A percentile compares a stretch with the other conserved stretches of the same genome.
Conservation (phyloP, 2,797 vertebrate species). For the Lutjanus argentimaculatus region DNA sequence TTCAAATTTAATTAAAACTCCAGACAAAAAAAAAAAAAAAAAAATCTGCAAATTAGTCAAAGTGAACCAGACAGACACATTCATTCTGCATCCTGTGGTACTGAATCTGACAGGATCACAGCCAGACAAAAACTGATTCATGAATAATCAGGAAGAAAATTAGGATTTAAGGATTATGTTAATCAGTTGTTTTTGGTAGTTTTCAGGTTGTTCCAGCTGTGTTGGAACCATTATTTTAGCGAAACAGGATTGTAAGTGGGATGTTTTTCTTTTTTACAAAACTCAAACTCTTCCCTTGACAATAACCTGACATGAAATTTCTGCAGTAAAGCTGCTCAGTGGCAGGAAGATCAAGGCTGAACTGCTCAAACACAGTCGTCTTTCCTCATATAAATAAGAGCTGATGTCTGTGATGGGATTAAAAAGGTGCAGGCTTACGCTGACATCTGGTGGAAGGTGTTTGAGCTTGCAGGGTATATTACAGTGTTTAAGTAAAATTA, state of each 20-base stretch:
- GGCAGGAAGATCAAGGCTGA: not conserved
- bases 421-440: constrained; percentile 11
- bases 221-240: not conserved
- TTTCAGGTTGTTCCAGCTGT: not conserved
- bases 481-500: not conserved
- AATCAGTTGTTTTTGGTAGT: not conserved
- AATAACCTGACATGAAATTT: not conserved
- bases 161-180: not conserved
- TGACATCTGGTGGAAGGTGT: constrained; percentile 69
- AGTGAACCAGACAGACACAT: constrained; percentile 11
- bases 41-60: constrained; percentile 51
- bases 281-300: not conserved
- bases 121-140: not conserved
- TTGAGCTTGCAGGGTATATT: not conserved
- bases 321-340: not conserved
- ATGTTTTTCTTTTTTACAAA: not conserved
- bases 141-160: constrained; percentile 4
- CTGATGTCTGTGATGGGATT: not conserved
- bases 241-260: not conserved
- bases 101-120: constrained; percentile 5
- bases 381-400: not conserved
- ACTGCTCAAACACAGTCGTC: no score
- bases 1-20: constrained; percentile 66
- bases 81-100: constrained; percentile 25
- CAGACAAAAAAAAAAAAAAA: constrained; percentile 9